These are phyloP conservation scores for Rhizomys pruinosus DNA, from an alignment of 2,113 vertebrate species.

Conservation along the genomic window DNA sequence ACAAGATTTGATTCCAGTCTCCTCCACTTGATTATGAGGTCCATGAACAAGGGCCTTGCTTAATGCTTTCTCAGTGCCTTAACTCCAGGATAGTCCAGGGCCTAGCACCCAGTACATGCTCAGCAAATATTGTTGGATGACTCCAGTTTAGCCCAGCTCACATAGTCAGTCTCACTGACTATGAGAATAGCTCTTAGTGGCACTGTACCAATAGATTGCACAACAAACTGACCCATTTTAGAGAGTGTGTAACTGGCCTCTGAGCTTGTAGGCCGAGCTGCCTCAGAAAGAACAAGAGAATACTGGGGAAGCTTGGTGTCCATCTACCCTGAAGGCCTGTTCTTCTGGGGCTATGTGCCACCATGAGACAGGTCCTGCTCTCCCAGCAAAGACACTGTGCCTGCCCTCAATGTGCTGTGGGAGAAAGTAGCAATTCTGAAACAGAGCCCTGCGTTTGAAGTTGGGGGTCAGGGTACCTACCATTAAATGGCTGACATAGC, in stretches of 20 bases:
- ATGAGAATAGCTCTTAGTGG: background rate
- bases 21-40: background rate
- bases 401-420: background rate
- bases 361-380: background rate
- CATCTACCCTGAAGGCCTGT: background rate
- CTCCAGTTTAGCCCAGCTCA: background rate
- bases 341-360: background rate
- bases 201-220: background rate
- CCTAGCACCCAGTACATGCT: background rate
- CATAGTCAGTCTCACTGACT: background rate
- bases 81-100: background rate
- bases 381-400: background rate
- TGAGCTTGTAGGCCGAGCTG: background rate
- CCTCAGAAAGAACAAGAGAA: background rate
- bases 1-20: background rate
- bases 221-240: background rate
- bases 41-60: background rate
- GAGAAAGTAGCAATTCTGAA: background rate
- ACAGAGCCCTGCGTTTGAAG: background rate
- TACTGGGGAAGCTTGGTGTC: background rate
- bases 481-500: background rate
- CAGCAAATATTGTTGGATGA: conserved; percentile 13
- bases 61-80: background rate
- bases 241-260: background rate
- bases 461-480: background rate